A percentile compares a stretch with the other conserved stretches of the same genome.
Conservation (phyloP, 2,888 invertebrate genomes). For the Ophion ventricosus region DNA sequence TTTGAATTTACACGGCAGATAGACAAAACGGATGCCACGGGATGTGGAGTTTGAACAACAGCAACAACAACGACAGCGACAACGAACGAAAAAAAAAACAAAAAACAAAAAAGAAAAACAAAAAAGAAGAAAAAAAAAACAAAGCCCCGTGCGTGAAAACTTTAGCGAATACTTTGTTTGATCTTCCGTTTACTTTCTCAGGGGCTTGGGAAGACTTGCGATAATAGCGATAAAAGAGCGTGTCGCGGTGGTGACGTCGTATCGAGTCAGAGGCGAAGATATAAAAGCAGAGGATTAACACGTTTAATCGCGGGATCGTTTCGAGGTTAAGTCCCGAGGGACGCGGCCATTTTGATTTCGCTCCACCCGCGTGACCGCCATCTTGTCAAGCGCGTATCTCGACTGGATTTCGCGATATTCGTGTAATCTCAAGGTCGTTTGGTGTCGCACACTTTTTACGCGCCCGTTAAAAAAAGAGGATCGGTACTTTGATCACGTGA, state of each 20-base stretch:
- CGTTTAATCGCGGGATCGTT: not conserved
- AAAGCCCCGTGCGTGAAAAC: slow-evolving; percentile 61
- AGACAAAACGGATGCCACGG: slow-evolving; percentile 30
- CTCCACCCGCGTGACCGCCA: not conserved
- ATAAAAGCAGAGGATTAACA: slow-evolving; percentile 13
- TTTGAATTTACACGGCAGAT: slow-evolving; percentile 23
- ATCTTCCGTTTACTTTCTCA: slow-evolving; percentile 28
- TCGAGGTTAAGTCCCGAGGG: slow-evolving; percentile 46
- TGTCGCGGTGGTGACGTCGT: slow-evolving; percentile 23
- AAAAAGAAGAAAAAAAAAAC: not conserved
- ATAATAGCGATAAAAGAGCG: slow-evolving; percentile 35
- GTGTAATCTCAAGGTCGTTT: not conserved
- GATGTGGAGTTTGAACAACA: slow-evolving; percentile 25
- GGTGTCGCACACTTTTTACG: too few relatives aligned
- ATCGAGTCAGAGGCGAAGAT: slow-evolving; percentile 54
- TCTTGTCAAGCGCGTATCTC: not conserved
- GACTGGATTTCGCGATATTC: not conserved
- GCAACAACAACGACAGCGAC: not conserved
- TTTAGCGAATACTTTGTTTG: slow-evolving; percentile 38
- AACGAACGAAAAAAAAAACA: not conserved
- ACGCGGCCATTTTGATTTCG: slow-evolving; percentile 9
- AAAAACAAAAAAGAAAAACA: not conserved
- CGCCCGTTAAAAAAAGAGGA: too few relatives aligned
- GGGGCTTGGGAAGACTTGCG: slow-evolving; percentile 7
- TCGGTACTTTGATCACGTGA: too few relatives aligned